Base-by-base conservation (phyloP, 2,113 vertebrate species). In the Protomyctophum bolini region DNA sequence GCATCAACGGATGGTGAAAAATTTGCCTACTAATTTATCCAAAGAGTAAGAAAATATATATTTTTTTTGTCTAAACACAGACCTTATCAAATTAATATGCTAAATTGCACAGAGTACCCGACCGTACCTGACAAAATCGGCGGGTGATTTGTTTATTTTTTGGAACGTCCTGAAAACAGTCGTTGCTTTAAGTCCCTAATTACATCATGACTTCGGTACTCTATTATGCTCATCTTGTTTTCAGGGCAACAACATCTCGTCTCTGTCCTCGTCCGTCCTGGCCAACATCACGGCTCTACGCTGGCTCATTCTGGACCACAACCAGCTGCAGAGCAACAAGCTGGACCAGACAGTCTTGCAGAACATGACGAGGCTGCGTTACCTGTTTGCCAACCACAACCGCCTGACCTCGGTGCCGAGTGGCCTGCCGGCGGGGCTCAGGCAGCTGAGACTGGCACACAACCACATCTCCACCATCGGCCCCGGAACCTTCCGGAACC, bases 271-370 rank as follows among this genome's bases (percentile, higher is more conserved):
- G 0, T 72, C 73, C 1, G 8, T 45, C 5, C 82, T 93, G 63
- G 49, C 69, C 76, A 94, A 94, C 61, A 9, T 76, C 46, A 88
- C 89, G 0, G 76, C 68, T n/a, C 76, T 93, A 3, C 90, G 82
- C 10, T 94, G 91, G 93, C 88, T 93, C 54, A 87, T 94, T 64
- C 54, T 94, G 83, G 93, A 94, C 80, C 83, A 71, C 57, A 94
- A 93, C 70, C 80, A 84, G 63, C 79, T 94, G 61, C 64, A 77
- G 62, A 92, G 79, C 0, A 60, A 87, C n/a, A 68, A 58, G 21
- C 77, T 92, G 63, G 70, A 81, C 14, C 57, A 8, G 41, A 63
- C 50, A 0, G 29, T 60, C 8, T 80, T 94, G 12, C 82, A 88
- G 63, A 87, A 87, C 76, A 85, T 92, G 70, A 88, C 83, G 21